Conservation (phyloP, 2,888 invertebrate species). For the Malacosoma neustria region DNA sequence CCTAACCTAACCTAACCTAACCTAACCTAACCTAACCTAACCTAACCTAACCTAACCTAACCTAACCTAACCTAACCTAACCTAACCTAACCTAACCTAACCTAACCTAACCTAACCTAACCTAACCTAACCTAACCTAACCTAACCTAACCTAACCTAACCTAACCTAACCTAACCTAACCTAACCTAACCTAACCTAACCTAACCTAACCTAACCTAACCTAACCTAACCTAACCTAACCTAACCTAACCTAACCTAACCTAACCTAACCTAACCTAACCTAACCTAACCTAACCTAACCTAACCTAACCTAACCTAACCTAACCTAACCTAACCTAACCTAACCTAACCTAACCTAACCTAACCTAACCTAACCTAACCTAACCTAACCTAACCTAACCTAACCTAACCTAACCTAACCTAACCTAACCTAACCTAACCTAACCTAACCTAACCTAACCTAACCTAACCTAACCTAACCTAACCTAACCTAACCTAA, state of each 20-base stretch:
- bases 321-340: conserved; percentile 9
- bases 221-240: conserved; percentile 12
- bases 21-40: too few relatives aligned
- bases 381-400: conserved; percentile 16
- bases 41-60: too few relatives aligned
- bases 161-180: conserved; percentile 15
- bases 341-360: conserved; percentile 15
- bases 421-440: conserved; percentile 12
- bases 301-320: too few relatives aligned
- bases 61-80: too few relatives aligned
- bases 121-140: conserved; percentile 15
- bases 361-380: conserved; percentile 16
- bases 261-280: too few relatives aligned
- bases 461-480: conserved; percentile 10
- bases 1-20: conserved; percentile 10
- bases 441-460: conserved; percentile 12
- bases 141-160: conserved; percentile 16
- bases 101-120: conserved; percentile 15
- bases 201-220: conserved; percentile 13
- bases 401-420: conserved; percentile 13
- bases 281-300: too few relatives aligned
- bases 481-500: too few relatives aligned
- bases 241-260: conserved; percentile 4
- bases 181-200: conserved; percentile 12
- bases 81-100: not conserved